Percentiles rank a stretch among this genome's conserved stretches.
Evolutionary conservation across 2,113 vertebrate genomes (phyloP).

Genomic region (Phaethornis superciliosus): DNA sequence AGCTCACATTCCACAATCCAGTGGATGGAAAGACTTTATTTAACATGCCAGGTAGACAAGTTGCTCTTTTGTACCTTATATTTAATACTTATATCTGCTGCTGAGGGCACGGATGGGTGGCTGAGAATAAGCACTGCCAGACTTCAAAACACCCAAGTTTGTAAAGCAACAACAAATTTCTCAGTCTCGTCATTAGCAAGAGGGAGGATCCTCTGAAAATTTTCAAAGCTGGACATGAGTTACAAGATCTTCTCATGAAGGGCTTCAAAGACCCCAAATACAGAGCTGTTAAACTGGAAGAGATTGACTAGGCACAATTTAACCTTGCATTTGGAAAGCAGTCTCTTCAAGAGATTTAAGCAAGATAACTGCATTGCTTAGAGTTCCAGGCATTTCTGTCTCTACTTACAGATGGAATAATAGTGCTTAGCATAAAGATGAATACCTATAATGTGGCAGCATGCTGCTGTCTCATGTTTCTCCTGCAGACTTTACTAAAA

Average conservation of each 20-base stretch:
- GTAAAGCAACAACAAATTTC: neutral
- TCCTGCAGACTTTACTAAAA: neutral
- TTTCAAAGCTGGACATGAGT: neutral
- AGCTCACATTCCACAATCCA: neutral
- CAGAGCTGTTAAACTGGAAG: neutral
- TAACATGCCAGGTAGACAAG: neutral
- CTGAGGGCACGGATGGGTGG: neutral
- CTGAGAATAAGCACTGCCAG: neutral
- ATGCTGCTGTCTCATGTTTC: neutral
- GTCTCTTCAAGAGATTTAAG: neutral
- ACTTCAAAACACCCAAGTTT: neutral
- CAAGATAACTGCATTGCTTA: neutral
- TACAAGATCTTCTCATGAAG: neutral
- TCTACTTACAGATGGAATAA: neutral
- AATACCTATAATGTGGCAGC: neutral
- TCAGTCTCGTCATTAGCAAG: neutral
- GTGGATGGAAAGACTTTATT: neutral
- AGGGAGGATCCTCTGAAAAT: neutral
- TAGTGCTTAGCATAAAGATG: neutral
- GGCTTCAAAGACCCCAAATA: neutral
- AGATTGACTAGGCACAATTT: neutral
- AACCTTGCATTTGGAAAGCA: neutral
- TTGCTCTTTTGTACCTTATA: no score
- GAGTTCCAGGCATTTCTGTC: neutral
- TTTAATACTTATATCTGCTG: neutral